phyloP scores from a whole-genome alignment of 1,140 invertebrate genomes.

The Samia ricini region DNA sequence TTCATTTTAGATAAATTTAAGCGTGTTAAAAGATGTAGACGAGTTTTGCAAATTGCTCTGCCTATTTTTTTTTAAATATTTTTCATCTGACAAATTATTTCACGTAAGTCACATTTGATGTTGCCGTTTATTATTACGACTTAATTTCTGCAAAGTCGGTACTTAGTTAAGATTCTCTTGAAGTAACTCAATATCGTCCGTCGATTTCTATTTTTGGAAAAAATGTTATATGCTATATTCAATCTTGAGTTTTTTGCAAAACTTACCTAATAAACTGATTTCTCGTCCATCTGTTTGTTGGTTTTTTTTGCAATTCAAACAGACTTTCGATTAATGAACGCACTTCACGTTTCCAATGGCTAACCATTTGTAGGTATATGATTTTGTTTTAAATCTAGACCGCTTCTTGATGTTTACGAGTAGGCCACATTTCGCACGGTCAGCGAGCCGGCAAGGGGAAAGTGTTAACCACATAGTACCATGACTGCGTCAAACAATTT shows the following conservation, averaged over 20 bases:
- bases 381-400: constrained; percentile 5
- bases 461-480: constrained; percentile 5
- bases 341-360: background rate
- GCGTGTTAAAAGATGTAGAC: too few species aligned
- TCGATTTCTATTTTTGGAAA: background rate
- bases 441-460: constrained; percentile 12
- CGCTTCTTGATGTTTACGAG: constrained; percentile 3
- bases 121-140: background rate
- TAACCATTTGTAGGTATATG: background rate
- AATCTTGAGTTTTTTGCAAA: background rate
- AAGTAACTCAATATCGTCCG: background rate
- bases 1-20: too few species aligned
- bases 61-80: too few species aligned
- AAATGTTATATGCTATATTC: background rate
- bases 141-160: background rate
- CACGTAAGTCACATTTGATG: background rate
- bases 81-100: too few species aligned
- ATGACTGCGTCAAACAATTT: background rate
- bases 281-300: background rate
- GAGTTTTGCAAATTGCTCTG: too few species aligned
- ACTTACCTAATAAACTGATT: background rate
- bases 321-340: background rate
- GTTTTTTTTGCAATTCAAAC: background rate
- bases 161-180: background rate
- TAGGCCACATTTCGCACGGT: constrained; percentile 10